Evolutionary conservation across 2,888 invertebrate genomes (phyloP).

Genomic region (Ophonus ardosiacus): DNA sequence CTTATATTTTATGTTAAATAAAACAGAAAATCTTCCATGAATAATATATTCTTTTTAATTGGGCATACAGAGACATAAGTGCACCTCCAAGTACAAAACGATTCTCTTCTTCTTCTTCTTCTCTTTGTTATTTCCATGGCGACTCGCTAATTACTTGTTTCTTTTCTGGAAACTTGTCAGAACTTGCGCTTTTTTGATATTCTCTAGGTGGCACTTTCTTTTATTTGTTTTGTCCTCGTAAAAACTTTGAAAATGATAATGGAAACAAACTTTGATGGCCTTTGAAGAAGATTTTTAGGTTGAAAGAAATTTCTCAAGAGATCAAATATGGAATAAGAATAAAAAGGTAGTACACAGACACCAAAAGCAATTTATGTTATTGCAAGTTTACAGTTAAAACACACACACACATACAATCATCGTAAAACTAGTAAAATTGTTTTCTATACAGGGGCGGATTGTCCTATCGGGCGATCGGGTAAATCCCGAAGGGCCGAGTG

Average conservation of each 20-base stretch:
- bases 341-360: too few species aligned
- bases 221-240: conserved; percentile 1
- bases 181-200: conserved; percentile 29
- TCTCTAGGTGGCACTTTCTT: conserved; percentile 28
- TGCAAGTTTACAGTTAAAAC: too few species aligned
- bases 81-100: background rate
- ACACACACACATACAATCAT: too few species aligned
- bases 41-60: too few species aligned
- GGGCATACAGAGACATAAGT: background rate
- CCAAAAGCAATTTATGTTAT: too few species aligned
- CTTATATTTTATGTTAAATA: too few species aligned
- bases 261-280: background rate
- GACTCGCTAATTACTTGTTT: conserved; percentile 29
- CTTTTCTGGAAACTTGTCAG: conserved; percentile 23
- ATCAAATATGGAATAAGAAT: too few species aligned
- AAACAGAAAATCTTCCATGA: too few species aligned
- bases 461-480: too few species aligned
- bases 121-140: conserved; percentile 26
- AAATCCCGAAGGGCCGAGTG: too few species aligned
- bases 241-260: conserved; percentile 28
- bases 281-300: background rate
- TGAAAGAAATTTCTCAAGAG: background rate
- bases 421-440: too few species aligned
- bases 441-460: too few species aligned
- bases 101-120: background rate